These are phyloP conservation scores for Conops quadrifasciatus DNA, from an alignment of 2,888 invertebrate species.

Conservation along the genomic window DNA sequence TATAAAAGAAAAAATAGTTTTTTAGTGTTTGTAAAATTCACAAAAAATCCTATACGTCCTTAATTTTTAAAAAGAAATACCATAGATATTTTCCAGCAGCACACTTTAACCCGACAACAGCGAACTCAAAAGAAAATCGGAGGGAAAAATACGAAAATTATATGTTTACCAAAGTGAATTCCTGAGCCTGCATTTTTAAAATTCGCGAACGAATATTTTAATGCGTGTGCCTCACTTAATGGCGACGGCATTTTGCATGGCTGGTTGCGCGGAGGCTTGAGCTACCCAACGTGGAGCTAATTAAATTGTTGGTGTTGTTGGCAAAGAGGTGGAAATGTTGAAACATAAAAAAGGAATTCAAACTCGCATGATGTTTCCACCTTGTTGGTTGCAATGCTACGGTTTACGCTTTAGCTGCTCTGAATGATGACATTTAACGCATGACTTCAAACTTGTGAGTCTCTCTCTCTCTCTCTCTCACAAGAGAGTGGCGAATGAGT, in stretches of 20 bases:
- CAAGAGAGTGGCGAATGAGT: too few relatives aligned
- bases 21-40: too few relatives aligned
- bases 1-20: too few relatives aligned
- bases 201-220: constrained; percentile 5
- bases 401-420: constrained; percentile 18
- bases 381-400: constrained; percentile 26
- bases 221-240: constrained; percentile 14
- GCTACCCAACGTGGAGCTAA: constrained; percentile 26
- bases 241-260: constrained; percentile 9
- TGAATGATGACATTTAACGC: constrained; percentile 34
- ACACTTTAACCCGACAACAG: constrained; percentile 14
- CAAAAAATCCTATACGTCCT: too few relatives aligned
- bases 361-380: constrained; percentile 25
- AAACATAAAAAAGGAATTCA: constrained; percentile 5
- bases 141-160: neutral
- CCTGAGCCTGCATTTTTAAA: constrained; percentile 18
- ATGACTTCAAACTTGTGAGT: too few relatives aligned
- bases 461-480: too few relatives aligned
- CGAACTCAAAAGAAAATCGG: neutral
- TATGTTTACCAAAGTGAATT: constrained; percentile 11
- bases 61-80: too few relatives aligned
- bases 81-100: neutral
- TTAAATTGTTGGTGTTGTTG: too few relatives aligned
- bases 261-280: constrained; percentile 14
- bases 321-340: constrained; percentile 24